Evolutionary conservation across 2,888 invertebrate genomes (phyloP).

Genomic region (Tridacna gigas): DNA sequence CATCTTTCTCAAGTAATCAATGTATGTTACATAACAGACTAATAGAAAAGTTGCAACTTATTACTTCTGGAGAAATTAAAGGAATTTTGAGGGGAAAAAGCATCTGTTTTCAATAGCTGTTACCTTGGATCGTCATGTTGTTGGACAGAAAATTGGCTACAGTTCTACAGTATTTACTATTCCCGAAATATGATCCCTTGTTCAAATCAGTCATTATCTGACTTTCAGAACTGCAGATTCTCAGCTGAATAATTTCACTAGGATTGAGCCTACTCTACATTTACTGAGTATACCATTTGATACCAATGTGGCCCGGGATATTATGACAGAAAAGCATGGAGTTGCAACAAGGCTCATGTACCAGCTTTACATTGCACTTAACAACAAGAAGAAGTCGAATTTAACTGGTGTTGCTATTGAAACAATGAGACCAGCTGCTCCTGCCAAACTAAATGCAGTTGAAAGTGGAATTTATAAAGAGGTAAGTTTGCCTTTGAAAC

Average conservation of each 20-base stretch:
- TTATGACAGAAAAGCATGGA: constrained; percentile 84
- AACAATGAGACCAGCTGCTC: constrained; percentile 84
- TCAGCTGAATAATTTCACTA: constrained; percentile 85
- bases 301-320: constrained; percentile 83
- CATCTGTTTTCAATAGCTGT: too few relatives aligned
- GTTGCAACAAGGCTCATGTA: constrained; percentile 84
- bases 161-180: too few relatives aligned
- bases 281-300: constrained; percentile 84
- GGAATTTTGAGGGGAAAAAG: too few relatives aligned
- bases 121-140: too few relatives aligned
- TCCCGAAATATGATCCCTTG: too few relatives aligned
- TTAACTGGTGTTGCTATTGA: constrained; percentile 85
- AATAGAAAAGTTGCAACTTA: too few relatives aligned
- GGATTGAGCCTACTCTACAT: constrained; percentile 83
- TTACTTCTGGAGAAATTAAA: too few relatives aligned
- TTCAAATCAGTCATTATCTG: too few relatives aligned
- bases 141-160: too few relatives aligned
- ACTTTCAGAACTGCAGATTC: constrained; percentile 81
- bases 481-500: constrained; percentile 67
- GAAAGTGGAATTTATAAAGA: constrained; percentile 84
- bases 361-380: constrained; percentile 84
- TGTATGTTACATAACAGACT: too few relatives aligned
- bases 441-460: constrained; percentile 82
- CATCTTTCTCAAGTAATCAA: too few relatives aligned
- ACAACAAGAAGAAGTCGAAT: constrained; percentile 83